Base-by-base conservation (phyloP, 2,888 invertebrate genomes). In the Cremastinae sp. region DNA sequence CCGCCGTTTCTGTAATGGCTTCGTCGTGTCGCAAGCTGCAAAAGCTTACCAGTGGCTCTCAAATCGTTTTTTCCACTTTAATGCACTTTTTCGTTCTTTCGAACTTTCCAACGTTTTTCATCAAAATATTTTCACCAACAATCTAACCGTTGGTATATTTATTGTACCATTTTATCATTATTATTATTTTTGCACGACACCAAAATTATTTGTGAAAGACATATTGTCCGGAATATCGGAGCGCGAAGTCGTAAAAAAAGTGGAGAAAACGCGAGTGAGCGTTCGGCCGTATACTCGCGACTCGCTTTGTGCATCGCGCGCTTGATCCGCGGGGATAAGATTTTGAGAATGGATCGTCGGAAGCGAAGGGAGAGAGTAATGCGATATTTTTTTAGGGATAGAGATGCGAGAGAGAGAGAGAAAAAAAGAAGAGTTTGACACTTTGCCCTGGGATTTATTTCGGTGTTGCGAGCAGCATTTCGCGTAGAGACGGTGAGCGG, bases 21-120 rank as follows among this genome's bases (percentile, higher is more conserved):
- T 87, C 86, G 86, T 85, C 86, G 83, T 86, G 86, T 85, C 84
- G 84, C 83, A 84, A 86, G 83, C 82, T 85, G 81, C 85, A 85
- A 5, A 28, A 84, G 85, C 84, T 84, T 28, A 28, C 75, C 86
- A 87, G 86, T 83, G 86, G 84, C 82, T 80, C 86, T 87, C 87
- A 87, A 86, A 78, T 68, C n/a, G 38, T 82, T 81, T 76, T 61
- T 74, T 5, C 28, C 5, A 28, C 5, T 28, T 28, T 28, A 28
- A 5, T 9, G 10, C 41, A 12, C 9, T 41, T 41, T 41, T n/a
- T 2, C 12, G 4, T 5, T 12, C 41, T n/a, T 41, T 41, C n/a
- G n/a, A n/a, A n/a, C n/a, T n/a, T n/a, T n/a, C n/a, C n/a, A n/a
- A n/a, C n/a, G n/a, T n/a, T n/a, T n/a, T n/a, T n/a, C n/a, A n/a